Evolutionary conservation across 2,797 vertebrate species (phyloP), one percentile per base, ranked within the genome.

Genomic region (Taeniopygia guttata): DNA sequence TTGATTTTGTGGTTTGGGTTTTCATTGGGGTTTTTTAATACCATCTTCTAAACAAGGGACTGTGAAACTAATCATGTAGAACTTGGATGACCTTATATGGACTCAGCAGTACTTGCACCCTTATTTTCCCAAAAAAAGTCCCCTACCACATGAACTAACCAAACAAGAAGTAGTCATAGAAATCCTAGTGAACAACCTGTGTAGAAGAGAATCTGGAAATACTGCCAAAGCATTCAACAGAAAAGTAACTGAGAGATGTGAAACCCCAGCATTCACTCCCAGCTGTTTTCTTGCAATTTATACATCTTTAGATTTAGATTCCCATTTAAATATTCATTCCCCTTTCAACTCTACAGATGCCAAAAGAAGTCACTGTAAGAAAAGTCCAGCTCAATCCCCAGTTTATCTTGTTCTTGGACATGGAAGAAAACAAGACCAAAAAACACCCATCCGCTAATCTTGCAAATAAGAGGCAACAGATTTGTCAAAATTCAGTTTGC

Each of bases 281-380:
- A 79, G 26, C 9, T 76, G 29, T 72, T 86, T 52, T 82, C 36
- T 67, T 84, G 45, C 14, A 67, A 46, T 48, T 68, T 54, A 26
- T 2, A 54, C 30, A 46, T 27, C 48, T 84, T 59, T n/a, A 2
- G 38, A 72, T 30, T 58, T n/a, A n/a, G n/a, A n/a, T n/a, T n/a
- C n/a, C n/a, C n/a, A n/a, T n/a, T n/a, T 72, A 90, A 89, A 82
- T 82, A 90, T 14, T 58, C 15, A 87, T 25, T 72, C 13, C 45
- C 58, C 29, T 67, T 93, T 76, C 40, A 79, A 58, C 22, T 54
- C 43, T 29, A 42, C 9, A 78, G 58, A 26, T 78, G 54, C 69
- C 51, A 90, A 88, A 86, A 58, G 27, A 55, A 52, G 32, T 55
- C 69, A 63, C 55, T 38, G 26, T 49, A 81, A 75, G 19, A 63